Evolutionary conservation across 2,888 invertebrate species (phyloP), one percentile per base, ranked within the genome.

Genomic region (Lasius fuliginosus): DNA sequence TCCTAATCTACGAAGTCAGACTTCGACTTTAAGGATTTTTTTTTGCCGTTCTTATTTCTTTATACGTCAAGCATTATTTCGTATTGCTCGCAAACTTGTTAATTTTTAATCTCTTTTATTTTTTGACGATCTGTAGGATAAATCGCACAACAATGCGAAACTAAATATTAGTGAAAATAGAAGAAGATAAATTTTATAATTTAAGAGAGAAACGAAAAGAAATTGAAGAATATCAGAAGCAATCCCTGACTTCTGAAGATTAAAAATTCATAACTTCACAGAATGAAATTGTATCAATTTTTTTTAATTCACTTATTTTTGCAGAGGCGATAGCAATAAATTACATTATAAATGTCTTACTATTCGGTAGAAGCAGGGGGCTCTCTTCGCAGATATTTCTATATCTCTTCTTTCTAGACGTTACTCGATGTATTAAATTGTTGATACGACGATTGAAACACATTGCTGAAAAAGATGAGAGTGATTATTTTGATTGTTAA

Each of bases 361-460:
- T 92, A 82, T 91, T 94, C 8, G 88, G 81, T 9, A 95, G 89
- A 30, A 95, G 53, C 8, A 53, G 88, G 2, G 94, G 94, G 67
- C 90, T 93, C 27, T 92, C 87, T 92, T 96, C 96, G 56, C 92
- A 94, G 18, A 96, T 94, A 95, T 96, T 97, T 58, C 95, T 96
- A 90, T 97, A 97, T 56, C 95, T 93, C 84, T 95, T 96, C 27
- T 95, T 95, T 87, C 95, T 96, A 53, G 95, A 95, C 77, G 95
- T 95, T 0, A 96, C 94, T 88, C 96, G 95, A 89, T 95, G 95
- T 36, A 96, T 95, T 85, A 96, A 95, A 3, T 94, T 95, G 60
- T 96, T 96, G 84, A 97, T 95, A 11, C 95, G 94, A 11, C 95
- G 95, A 91, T 97, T 97, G 94, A 96, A 97, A 85, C 96, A 96